Evolutionary conservation across 2,113 vertebrate genomes (phyloP).

Genomic region (Lanius collurio): DNA sequence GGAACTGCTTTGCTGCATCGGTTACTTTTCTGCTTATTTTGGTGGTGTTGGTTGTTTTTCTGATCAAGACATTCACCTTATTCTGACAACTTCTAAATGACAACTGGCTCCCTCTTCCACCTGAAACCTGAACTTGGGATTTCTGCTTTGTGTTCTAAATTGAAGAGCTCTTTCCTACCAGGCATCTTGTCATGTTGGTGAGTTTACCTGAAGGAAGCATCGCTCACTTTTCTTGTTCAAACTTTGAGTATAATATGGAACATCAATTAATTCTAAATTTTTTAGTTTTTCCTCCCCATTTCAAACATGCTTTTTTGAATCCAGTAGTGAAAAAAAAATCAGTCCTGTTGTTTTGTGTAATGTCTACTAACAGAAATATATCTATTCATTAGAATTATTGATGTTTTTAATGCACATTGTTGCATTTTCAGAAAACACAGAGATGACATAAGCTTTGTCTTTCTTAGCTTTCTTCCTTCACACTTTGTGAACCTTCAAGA

Average conservation of each 20-base stretch:
- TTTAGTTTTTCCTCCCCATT: neutral
- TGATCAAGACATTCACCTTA: neutral
- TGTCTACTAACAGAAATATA: neutral
- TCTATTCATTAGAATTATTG: neutral
- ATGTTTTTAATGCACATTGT: neutral
- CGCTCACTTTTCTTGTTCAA: accelerated
- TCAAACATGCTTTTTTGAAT: neutral
- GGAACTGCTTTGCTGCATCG: neutral
- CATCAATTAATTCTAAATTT: neutral
- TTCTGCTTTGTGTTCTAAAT: neutral
- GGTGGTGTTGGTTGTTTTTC: neutral
- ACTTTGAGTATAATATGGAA: neutral
- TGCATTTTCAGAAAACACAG: neutral
- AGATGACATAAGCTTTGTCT: neutral
- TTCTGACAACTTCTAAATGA: neutral
- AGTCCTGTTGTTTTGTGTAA: neutral
- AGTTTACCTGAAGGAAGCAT: neutral
- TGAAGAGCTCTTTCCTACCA: neutral
- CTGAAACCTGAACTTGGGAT: neutral
- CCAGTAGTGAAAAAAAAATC: neutral
- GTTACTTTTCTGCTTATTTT: neutral
- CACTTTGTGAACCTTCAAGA: neutral
- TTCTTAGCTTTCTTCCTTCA: neutral
- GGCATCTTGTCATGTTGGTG: neutral
- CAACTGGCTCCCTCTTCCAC: neutral